Evolutionary conservation across 1,140 invertebrate genomes (phyloP), one percentile per base, ranked within the genome.

Genomic region (Conopomorpha cramerella): DNA sequence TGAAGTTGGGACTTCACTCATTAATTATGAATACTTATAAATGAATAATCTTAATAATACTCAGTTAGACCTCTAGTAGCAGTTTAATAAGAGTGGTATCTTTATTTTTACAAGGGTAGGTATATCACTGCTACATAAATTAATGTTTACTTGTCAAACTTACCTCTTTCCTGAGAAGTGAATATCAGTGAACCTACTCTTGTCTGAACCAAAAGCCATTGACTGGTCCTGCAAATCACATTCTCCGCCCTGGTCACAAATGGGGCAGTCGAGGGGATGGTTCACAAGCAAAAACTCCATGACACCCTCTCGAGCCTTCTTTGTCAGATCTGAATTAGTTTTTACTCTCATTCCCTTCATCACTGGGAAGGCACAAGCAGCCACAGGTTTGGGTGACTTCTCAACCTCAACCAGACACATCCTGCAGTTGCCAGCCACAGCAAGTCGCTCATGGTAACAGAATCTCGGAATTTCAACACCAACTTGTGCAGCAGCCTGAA

Each of bases 341-440:
- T 99, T 99, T 8, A 99, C 89, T 49, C 90, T 85, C 81, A 82
- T 82, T 2, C 97, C 98, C 78, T 99, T 99, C 95, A 99, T 98
- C 0, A 99, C 97, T 10, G 98, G 98, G 96, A 99, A 99, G 1
- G 98, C 97, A 80, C 97, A 99, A 4, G 96, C 96, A 30, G 98
- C 98, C n/a, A 99, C 92, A 3, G 97, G 98, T 84, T 98, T 84
- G 7, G 86, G 83, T 27, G 81, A 84, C 67, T 97, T 99, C 79
- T 99, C 98, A 23, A 99, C 95, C 82, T 99, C 98, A 1, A 99
- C 98, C 3, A 99, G 79, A 82, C 98, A 99, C 98, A 99, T 99
- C 44, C 98, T 85, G 61, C 94, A 96, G 74, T 99, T 99, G 13
- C 98, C 98, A 53, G 98, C 98, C 35, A 99, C 90, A 25, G 96